phyloP scores from a whole-genome alignment of 1,140 invertebrate genomes.

The Microplitis mediator region DNA sequence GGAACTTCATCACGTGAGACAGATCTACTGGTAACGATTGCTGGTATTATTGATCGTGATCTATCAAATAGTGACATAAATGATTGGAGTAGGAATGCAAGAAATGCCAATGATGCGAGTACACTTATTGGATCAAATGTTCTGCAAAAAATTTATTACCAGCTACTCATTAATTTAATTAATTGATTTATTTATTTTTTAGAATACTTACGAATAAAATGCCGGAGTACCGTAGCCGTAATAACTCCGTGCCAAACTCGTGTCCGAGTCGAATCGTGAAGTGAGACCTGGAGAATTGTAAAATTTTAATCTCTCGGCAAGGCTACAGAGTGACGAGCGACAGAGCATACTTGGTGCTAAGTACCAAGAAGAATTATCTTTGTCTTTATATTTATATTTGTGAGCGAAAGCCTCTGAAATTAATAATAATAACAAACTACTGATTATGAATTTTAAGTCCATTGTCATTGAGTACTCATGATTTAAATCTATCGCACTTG shows the following conservation, averaged over 20 bases:
- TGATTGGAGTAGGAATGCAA: constrained; percentile 59
- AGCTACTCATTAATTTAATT: neutral
- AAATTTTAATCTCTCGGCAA: neutral
- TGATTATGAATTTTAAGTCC: neutral
- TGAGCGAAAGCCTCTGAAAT: no score
- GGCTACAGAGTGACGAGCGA: neutral
- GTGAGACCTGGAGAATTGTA: neutral
- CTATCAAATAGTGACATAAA: constrained; percentile 56
- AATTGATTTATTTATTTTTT: constrained; percentile 4
- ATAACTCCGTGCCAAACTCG: constrained; percentile 46
- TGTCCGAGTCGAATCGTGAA: constrained; percentile 21
- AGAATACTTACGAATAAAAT: constrained; percentile 48
- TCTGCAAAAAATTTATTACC: constrained; percentile 34
- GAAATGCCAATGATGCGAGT: constrained; percentile 58
- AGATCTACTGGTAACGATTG: constrained; percentile 48
- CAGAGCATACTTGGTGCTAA: no score
- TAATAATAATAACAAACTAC: no score
- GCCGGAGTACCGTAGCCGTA: constrained; percentile 42
- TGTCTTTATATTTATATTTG: no score
- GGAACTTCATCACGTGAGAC: constrained; percentile 27
- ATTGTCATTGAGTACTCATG: neutral
- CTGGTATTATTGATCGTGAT: constrained; percentile 52
- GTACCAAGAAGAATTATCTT: no score
- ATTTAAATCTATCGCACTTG: neutral
- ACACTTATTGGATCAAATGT: constrained; percentile 58